These are phyloP conservation scores for Lepidocyrtinus sp. DNA, from an alignment of 2,888 invertebrate genomes.

Conservation along the genomic window DNA sequence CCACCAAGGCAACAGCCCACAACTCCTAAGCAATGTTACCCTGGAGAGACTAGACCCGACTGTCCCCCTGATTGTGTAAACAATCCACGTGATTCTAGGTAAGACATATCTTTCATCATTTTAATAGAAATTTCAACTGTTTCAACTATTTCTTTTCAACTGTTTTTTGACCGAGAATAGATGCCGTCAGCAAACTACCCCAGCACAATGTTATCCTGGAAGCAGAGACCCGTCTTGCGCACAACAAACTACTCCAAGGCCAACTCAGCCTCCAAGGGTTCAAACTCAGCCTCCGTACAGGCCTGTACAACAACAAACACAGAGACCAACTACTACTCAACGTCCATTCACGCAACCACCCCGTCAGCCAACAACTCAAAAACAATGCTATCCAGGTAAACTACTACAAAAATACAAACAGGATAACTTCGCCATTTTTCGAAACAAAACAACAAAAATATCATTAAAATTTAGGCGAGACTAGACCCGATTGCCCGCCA, in stretches of 20 bases:
- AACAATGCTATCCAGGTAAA: constrained; percentile 63
- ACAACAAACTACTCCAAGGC: constrained; percentile 22
- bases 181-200: constrained; percentile 36
- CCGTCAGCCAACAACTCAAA: constrained; percentile 7
- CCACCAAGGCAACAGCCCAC: neutral
- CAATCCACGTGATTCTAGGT: too few relatives aligned
- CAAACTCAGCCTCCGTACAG: too few relatives aligned
- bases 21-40: neutral
- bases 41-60: neutral
- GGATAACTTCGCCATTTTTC: neutral
- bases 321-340: too few relatives aligned
- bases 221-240: constrained; percentile 44
- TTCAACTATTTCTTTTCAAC: neutral
- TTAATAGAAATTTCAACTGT: too few relatives aligned
- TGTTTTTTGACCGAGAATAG: constrained; percentile 12
- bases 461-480: constrained; percentile 11
- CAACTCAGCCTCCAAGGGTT: constrained; percentile 17
- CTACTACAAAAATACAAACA: neutral
- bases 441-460: neutral
- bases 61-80: neutral
- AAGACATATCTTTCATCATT: too few relatives aligned
- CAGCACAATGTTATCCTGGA: constrained; percentile 49
- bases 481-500: constrained; percentile 69
- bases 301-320: constrained; percentile 1
- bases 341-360: constrained; percentile 47